These are phyloP conservation scores for Lithophane leautieri DNA, from an alignment of 2,888 invertebrate species.

Conservation along the genomic window DNA sequence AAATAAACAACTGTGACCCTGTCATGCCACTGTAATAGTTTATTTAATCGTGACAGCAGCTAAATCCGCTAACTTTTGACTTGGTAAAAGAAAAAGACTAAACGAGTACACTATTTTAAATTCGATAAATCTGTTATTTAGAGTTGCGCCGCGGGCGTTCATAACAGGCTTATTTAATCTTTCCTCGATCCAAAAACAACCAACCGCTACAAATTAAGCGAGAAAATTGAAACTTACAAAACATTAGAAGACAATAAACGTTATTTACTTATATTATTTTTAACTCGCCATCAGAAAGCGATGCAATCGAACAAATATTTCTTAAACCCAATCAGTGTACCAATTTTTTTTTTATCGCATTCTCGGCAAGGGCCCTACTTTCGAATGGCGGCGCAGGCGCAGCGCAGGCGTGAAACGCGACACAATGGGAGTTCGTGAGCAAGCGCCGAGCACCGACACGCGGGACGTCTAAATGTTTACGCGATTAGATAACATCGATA, in stretches of 20 bases:
- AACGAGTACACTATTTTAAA: slow-evolving; percentile 20
- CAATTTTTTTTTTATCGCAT: slow-evolving; percentile 75
- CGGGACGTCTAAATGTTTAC: slow-evolving; percentile 86
- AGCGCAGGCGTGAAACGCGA: slow-evolving; percentile 82
- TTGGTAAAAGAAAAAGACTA: slow-evolving; percentile 19
- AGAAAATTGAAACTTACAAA: slow-evolving; percentile 46
- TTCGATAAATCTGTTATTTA: slow-evolving; percentile 32
- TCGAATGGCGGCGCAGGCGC: slow-evolving; percentile 72
- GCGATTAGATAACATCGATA: slow-evolving; percentile 81
- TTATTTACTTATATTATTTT: slow-evolving; percentile 19
- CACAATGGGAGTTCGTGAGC: slow-evolving; percentile 82
- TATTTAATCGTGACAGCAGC: slow-evolving; percentile 11
- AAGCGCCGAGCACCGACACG: slow-evolving; percentile 67
- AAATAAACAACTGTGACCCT: not conserved
- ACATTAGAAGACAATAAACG: slow-evolving; percentile 35
- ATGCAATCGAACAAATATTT: slow-evolving; percentile 70
- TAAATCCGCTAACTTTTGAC: slow-evolving; percentile 9
- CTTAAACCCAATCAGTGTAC: slow-evolving; percentile 72
- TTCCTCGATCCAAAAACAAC: slow-evolving; percentile 42
- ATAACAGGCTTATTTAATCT: slow-evolving; percentile 44
- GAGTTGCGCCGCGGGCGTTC: slow-evolving; percentile 28
- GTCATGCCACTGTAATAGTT: slow-evolving; percentile 16
- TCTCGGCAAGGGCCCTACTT: slow-evolving; percentile 75
- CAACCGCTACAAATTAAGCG: slow-evolving; percentile 26
- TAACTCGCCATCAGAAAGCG: slow-evolving; percentile 35